Conservation (phyloP, 2,113 vertebrate species). For the Centropus unirufus region DNA sequence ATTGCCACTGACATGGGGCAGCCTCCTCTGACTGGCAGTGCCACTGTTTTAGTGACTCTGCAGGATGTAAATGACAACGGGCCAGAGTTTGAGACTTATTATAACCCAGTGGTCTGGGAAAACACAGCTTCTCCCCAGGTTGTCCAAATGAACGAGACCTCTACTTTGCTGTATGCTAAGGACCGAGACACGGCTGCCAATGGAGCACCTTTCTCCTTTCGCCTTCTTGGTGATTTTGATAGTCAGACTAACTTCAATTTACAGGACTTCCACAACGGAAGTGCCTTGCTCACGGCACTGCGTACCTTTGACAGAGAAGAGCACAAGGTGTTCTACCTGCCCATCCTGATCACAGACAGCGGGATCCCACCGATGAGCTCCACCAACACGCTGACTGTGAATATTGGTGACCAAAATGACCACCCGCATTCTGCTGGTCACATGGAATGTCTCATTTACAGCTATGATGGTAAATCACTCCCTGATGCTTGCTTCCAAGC, state of each 20-base stretch:
- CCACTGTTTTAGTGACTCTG: conserved; percentile 80
- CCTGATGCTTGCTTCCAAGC: not conserved
- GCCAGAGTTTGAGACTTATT: conserved; percentile 85
- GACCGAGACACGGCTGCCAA: conserved; percentile 84
- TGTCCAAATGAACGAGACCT: conserved; percentile 84
- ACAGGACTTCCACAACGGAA: conserved; percentile 85
- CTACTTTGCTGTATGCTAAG: conserved; percentile 78
- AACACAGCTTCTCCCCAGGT: conserved; percentile 81
- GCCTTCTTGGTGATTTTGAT: conserved; percentile 70
- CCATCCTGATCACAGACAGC: conserved; percentile 85
- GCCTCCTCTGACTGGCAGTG: conserved; percentile 81
- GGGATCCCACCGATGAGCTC: conserved; percentile 87
- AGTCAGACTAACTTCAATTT: conserved; percentile 79
- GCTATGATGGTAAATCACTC: conserved; percentile 78
- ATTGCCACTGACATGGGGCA: conserved; percentile 82
- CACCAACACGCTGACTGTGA: conserved; percentile 83
- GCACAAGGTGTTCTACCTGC: conserved; percentile 82
- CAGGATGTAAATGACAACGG: conserved; percentile 89
- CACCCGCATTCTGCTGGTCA: conserved; percentile 86
- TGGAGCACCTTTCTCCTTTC: conserved; percentile 83
- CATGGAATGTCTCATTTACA: conserved; percentile 85
- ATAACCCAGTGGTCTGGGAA: conserved; percentile 87
- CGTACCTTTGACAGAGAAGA: conserved; percentile 85
- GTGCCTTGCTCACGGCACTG: conserved; percentile 80
- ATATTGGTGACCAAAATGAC: conserved; percentile 88